Evolutionary conservation across 2,113 vertebrate species (phyloP).

Genomic region (Dicerorhinus sumatrensis): DNA sequence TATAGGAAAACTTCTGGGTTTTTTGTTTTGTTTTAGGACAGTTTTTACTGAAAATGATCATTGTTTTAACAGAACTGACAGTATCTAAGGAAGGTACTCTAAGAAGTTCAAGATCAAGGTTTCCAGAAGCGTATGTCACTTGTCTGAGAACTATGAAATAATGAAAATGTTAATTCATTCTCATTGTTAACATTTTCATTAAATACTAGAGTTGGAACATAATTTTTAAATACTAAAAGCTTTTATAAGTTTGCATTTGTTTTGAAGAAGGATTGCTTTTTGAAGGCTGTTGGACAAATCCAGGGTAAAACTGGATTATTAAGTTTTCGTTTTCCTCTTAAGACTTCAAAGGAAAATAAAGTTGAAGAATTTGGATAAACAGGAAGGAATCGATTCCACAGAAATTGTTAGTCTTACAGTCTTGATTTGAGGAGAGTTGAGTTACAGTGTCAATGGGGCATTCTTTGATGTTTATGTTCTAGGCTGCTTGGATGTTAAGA

Average conservation of each 20-base stretch:
- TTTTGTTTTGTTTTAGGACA: not conserved
- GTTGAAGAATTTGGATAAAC: constrained; percentile 23
- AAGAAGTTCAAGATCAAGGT: not conserved
- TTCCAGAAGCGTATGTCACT: not conserved
- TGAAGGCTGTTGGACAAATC: not conserved
- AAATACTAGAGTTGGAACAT: not conserved
- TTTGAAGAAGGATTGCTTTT: not conserved
- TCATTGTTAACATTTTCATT: not conserved
- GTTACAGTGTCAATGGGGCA: not conserved
- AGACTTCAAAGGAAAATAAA: constrained; percentile 11
- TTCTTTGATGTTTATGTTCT: constrained; percentile 41
- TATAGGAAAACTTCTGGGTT: not conserved
- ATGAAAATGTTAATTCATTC: not conserved
- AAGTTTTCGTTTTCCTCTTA: not conserved
- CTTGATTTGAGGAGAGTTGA: not conserved
- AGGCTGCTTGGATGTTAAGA: not conserved
- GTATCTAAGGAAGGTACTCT: not conserved
- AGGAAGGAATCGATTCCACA: not conserved
- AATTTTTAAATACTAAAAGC: constrained; percentile 6
- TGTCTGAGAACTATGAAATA: constrained; percentile 25
- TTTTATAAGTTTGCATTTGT: constrained; percentile 3
- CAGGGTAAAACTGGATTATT: not conserved
- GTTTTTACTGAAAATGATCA: constrained; percentile 27
- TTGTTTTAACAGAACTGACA: constrained; percentile 8
- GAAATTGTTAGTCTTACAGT: not conserved